These are phyloP conservation scores for Drosophila putrida DNA, from an alignment of 2,888 invertebrate species.

Conservation along the genomic window DNA sequence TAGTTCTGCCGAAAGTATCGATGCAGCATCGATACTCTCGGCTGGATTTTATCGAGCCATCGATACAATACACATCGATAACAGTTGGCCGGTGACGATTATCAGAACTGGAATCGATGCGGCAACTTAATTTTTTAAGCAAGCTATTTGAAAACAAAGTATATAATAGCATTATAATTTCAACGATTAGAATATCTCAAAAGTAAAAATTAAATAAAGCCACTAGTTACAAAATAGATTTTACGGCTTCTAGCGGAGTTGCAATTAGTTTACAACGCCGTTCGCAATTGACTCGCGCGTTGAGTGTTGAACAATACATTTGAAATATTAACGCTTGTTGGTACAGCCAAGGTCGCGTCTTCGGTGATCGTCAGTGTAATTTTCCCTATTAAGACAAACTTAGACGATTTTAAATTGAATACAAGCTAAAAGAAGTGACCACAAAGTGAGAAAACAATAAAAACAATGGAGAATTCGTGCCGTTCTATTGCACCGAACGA, in stretches of 20 bases:
- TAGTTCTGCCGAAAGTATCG: no score
- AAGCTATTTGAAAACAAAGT: slow-evolving; percentile 6
- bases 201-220: neutral
- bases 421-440: neutral
- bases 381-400: slow-evolving; percentile 13
- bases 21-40: no score
- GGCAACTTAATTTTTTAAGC: neutral
- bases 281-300: slow-evolving; percentile 22
- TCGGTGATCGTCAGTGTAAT: slow-evolving; percentile 29
- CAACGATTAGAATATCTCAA: neutral
- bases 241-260: slow-evolving; percentile 14
- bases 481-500: slow-evolving; percentile 55
- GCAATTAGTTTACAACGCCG: slow-evolving; percentile 36
- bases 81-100: neutral
- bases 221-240: neutral
- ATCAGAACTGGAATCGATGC: neutral
- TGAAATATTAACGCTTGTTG: slow-evolving; percentile 71
- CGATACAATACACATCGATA: no score
- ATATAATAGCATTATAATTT: neutral
- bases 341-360: slow-evolving; percentile 65
- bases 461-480: slow-evolving; percentile 61
- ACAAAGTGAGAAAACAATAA: neutral
- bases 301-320: slow-evolving; percentile 67
- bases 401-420: neutral
- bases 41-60: no score